Percentiles rank a stretch among this genome's conserved stretches.
These are phyloP conservation scores for Eristalis arbustorum DNA, from an alignment of 2,888 invertebrate genomes.

Conservation along the genomic window DNA sequence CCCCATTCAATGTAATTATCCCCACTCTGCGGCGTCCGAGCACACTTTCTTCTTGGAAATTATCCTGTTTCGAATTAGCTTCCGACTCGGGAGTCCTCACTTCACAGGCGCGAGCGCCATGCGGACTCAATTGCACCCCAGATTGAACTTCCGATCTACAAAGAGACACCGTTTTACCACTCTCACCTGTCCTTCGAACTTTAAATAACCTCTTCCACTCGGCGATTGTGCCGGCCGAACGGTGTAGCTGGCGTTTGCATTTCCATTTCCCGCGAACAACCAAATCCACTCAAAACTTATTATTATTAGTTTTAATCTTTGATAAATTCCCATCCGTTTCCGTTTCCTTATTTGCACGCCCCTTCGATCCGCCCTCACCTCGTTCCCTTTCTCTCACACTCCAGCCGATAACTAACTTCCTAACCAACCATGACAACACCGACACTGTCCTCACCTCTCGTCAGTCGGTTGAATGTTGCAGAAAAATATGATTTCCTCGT, in stretches of 20 bases:
- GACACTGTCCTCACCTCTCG: slow-evolving; percentile 25
- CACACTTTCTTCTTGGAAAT: background rate
- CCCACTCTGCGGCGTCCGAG: background rate
- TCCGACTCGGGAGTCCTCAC: background rate
- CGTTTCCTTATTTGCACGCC: slow-evolving; percentile 50
- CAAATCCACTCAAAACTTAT: slow-evolving; percentile 58
- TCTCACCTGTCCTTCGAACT: slow-evolving; percentile 59
- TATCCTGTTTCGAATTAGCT: slow-evolving; percentile 25
- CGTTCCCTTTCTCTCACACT: slow-evolving; percentile 27
- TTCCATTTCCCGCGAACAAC: slow-evolving; percentile 34
- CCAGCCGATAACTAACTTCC: slow-evolving; percentile 57
- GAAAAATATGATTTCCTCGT: slow-evolving; percentile 58
- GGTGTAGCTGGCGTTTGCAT: slow-evolving; percentile 43
- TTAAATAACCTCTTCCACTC: slow-evolving; percentile 59
- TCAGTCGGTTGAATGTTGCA: slow-evolving; percentile 13
- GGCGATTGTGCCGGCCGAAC: slow-evolving; percentile 25
- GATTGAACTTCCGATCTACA: slow-evolving; percentile 31
- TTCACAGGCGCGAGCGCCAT: background rate
- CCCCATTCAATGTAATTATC: slow-evolving; percentile 8
- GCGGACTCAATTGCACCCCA: background rate
- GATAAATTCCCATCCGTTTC: slow-evolving; percentile 65
- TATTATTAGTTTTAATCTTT: slow-evolving; percentile 69
- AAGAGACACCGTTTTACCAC: slow-evolving; percentile 31
- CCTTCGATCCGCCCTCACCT: background rate
- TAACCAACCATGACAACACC: slow-evolving; percentile 56